Evolutionary conservation across 2,888 invertebrate genomes (phyloP), one percentile per base, ranked within the genome.

Genomic region (Chrysina gloriosa): DNA sequence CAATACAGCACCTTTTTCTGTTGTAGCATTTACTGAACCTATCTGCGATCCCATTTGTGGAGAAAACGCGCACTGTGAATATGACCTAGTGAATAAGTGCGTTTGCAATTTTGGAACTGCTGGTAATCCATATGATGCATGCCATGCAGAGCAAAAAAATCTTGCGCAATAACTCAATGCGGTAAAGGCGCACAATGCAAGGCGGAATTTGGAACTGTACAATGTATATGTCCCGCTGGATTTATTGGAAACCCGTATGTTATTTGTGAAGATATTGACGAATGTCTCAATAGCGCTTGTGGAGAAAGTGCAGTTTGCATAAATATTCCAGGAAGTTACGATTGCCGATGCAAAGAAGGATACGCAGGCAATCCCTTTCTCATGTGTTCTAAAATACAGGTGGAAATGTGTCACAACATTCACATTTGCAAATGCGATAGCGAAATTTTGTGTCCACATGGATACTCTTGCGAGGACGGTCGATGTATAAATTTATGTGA

Each of bases 161-260:
- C 73, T n/a, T 75, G 75, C 64, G 58, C 56, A 34, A 74, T 68
- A 3, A 73, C 75, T 16, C 72, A 70, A 50, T 75, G 75, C 42
- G 75, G 75, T 23, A 80, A 82, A 2, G 91, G 92, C 77, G 94
- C 95, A 1, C 90, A 92, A 73, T 96, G 96, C 77, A 89, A 89
- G 75, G 90, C 93, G 76, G 90, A 89, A 25, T 86, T 87, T 70
- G 90, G 90, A 70, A 89, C 89, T 52, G 88, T 94, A 5, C 92
- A 92, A 80, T 96, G 96, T 79, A 82, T 91, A 27, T 96, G 96
- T 77, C 91, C 92, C 9, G 88, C 90, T 45, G 96, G 96, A 23
- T 94, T 90, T 78, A 86, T 90, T 67, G 96, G 96, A 72, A 96
- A 96, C 84, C 93, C 96, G 0, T 95, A 93, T 79, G 89, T 95